Evolutionary conservation across 37 sponge, comb jelly and placozoan species (phyloP).

Genomic region (Theonella swinhoei): DNA sequence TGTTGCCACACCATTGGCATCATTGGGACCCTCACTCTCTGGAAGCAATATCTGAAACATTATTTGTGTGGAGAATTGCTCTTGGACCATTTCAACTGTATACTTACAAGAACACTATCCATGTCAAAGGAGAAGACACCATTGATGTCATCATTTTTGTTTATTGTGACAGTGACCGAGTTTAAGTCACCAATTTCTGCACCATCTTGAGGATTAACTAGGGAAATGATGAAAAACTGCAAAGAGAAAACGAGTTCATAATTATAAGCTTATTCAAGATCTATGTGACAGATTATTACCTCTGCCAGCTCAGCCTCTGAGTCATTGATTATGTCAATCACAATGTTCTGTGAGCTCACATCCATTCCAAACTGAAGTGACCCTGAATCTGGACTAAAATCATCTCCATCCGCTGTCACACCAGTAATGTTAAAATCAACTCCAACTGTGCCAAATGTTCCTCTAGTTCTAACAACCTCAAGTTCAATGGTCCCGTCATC

Average conservation of each 20-base stretch:
- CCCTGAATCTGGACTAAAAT: constrained; percentile 42
- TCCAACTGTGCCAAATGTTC: constrained; percentile 74
- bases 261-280: too few relatives aligned
- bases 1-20: constrained; percentile 56
- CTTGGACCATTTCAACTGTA: too few relatives aligned
- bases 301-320: constrained; percentile 72
- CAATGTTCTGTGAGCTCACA: neutral
- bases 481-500: constrained; percentile 15
- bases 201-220: constrained; percentile 64
- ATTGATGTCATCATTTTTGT: constrained; percentile 84
- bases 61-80: constrained; percentile 6
- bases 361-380: constrained; percentile 25
- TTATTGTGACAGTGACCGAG: constrained; percentile 63
- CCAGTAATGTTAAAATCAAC: constrained; percentile 22
- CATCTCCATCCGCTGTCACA: constrained; percentile 42
- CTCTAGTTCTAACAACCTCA: constrained; percentile 45
- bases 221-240: constrained; percentile 54
- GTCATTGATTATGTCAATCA: constrained; percentile 73
- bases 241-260: neutral
- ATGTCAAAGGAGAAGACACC: constrained; percentile 75
- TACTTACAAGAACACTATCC: constrained; percentile 66
- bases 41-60: constrained; percentile 57
- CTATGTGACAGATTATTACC: constrained; percentile 34
- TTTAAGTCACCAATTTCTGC: constrained; percentile 53
- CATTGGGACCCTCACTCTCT: constrained; percentile 44